A percentile compares a stretch with the other conserved stretches of the same genome.
phyloP scores from a whole-genome alignment of 2,797 vertebrate genomes.

The Ptychobarbus kaznakovi region DNA sequence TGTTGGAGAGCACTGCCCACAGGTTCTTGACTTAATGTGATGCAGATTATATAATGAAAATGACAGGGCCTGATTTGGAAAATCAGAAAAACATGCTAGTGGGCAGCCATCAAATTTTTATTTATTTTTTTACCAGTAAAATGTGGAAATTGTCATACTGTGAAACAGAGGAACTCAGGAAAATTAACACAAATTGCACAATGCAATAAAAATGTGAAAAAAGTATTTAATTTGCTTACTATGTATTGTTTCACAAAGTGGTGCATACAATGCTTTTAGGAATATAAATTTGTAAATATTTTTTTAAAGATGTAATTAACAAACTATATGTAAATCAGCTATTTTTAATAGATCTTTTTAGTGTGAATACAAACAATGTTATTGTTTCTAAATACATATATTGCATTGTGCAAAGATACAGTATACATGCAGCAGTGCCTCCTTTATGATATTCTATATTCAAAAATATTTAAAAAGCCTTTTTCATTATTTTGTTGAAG shows the following conservation, averaged over 20 bases:
- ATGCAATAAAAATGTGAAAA: too few relatives aligned
- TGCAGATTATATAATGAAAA: not conserved
- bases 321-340: not conserved
- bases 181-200: not conserved
- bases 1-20: constrained; percentile 5
- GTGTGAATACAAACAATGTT: not conserved
- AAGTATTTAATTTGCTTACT: not conserved
- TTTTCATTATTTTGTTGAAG: not conserved
- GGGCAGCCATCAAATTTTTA: not conserved
- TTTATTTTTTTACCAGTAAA: not conserved
- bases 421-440: not conserved
- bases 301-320: too few relatives aligned
- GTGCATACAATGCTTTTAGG: not conserved
- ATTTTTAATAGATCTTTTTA: not conserved
- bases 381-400: not conserved
- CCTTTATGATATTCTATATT: not conserved
- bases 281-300: too few relatives aligned
- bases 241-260: not conserved
- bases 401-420: not conserved
- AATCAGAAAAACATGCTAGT: not conserved
- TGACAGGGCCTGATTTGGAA: not conserved
- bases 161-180: too few relatives aligned
- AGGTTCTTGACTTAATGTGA: not conserved
- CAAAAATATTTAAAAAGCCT: not conserved
- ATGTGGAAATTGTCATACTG: not conserved